Conservation (phyloP, 2,888 invertebrate genomes). For the Lepidocyrtoides sp. region DNA sequence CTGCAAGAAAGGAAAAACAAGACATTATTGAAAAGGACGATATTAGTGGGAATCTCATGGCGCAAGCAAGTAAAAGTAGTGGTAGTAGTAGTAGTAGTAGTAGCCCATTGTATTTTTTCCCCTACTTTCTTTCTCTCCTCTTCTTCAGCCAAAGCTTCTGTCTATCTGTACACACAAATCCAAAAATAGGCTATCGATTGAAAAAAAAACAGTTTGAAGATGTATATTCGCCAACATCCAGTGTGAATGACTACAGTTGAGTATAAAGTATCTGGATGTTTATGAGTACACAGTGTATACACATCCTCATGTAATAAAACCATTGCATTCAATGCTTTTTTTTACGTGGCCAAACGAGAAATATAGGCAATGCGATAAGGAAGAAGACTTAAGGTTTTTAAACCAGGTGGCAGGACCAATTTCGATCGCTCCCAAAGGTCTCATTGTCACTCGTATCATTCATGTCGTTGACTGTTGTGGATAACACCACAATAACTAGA, state of each 20-base stretch:
- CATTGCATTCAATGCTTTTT: conserved; percentile 36
- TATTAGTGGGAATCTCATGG: conserved; percentile 43
- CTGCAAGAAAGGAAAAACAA: conserved; percentile 43
- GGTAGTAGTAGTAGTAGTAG: too few species aligned
- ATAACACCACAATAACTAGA: background rate
- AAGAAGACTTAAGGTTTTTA: conserved; percentile 71
- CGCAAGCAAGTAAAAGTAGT: conserved; percentile 21
- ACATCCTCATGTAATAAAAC: too few species aligned
- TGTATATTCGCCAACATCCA: background rate
- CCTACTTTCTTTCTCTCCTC: background rate
- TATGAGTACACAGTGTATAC: conserved; percentile 3
- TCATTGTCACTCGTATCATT: conserved; percentile 84
- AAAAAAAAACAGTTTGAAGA: conserved; percentile 40
- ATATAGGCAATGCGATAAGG: too few species aligned
- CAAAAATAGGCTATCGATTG: conserved; percentile 74
- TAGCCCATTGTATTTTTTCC: conserved; percentile 50
- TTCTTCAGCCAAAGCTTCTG: too few species aligned
- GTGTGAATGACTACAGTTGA: background rate
- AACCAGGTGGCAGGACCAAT: conserved; percentile 83
- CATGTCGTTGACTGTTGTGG: conserved; percentile 52
- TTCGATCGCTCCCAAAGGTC: conserved; percentile 84
- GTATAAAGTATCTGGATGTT: background rate
- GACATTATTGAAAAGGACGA: conserved; percentile 70
- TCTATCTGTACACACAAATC: conserved; percentile 53
- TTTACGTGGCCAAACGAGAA: background rate